Conservation (phyloP, 2,113 vertebrate genomes). For the Aptenodytes forsteri region DNA sequence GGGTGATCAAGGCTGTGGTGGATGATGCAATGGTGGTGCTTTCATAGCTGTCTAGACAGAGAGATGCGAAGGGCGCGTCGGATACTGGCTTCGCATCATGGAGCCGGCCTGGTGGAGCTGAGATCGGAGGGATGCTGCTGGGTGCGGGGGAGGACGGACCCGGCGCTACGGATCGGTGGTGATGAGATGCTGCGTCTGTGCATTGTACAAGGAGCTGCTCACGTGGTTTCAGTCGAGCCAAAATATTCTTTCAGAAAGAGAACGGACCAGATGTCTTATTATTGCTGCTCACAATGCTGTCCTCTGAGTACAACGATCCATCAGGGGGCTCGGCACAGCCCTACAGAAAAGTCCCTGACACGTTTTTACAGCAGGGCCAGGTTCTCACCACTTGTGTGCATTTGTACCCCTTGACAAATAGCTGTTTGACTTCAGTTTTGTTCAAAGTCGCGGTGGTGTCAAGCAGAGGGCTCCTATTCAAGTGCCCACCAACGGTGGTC, state of each 20-base stretch:
- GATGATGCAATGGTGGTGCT: neutral
- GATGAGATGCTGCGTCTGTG: neutral
- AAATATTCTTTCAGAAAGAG: constrained; percentile 12
- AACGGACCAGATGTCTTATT: constrained; percentile 66
- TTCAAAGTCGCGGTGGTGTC: constrained; percentile 28
- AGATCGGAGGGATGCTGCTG: neutral
- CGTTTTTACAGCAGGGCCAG: constrained; percentile 15
- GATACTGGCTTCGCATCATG: accelerated
- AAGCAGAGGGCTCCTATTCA: constrained; percentile 56
- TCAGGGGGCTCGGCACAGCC: constrained; percentile 8
- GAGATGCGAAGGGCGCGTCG: accelerated
- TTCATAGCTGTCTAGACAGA: neutral
- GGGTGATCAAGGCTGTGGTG: neutral
- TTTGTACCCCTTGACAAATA: constrained; percentile 63
- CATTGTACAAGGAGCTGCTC: neutral
- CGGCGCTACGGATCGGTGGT: neutral
- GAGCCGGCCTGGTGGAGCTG: neutral
- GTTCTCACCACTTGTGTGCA: constrained; percentile 49
- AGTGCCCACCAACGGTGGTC: constrained; percentile 49
- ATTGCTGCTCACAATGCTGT: constrained; percentile 38
- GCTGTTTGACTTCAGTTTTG: constrained; percentile 55
- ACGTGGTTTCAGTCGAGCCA: neutral
- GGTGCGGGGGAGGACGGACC: accelerated
- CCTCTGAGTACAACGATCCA: constrained; percentile 14
- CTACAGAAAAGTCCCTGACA: constrained; percentile 20